phyloP scores from a whole-genome alignment of 2,797 vertebrate species.

The Anguilla megastoma region DNA sequence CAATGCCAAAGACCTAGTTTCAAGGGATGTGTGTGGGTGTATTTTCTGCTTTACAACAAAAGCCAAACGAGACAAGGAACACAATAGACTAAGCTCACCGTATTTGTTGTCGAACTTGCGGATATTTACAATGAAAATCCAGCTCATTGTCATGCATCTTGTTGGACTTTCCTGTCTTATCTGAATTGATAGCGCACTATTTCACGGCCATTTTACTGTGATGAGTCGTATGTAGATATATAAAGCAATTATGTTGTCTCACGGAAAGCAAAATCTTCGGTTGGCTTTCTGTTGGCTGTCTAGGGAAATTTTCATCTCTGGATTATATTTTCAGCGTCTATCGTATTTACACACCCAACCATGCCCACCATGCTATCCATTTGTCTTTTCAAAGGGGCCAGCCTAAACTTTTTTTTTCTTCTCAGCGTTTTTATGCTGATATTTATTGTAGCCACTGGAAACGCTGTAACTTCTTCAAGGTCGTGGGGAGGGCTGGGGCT shows the following conservation, averaged over 20 bases:
- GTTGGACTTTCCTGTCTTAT: background rate
- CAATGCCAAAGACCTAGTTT: conserved; percentile 15
- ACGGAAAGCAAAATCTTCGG: background rate
- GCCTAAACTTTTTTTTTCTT: background rate
- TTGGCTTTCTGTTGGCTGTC: background rate
- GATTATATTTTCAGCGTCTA: background rate
- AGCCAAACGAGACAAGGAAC: background rate
- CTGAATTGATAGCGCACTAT: background rate
- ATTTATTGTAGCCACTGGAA: background rate
- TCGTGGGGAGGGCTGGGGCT: background rate
- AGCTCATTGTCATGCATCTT: background rate
- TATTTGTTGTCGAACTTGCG: background rate
- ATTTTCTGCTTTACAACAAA: conserved; percentile 17
- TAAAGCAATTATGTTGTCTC: background rate
- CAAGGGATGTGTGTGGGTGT: conserved; percentile 23
- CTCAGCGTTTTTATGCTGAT: background rate
- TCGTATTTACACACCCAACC: background rate
- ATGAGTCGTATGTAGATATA: background rate
- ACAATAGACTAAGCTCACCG: background rate
- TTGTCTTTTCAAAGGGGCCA: background rate
- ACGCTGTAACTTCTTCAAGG: conserved; percentile 12
- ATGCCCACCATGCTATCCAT: background rate
- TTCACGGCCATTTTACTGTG: background rate
- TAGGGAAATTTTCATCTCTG: background rate
- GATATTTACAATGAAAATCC: conserved; percentile 6